Conservation (phyloP, 92 coral and sea anemone genomes). For the Porites evermanni region DNA sequence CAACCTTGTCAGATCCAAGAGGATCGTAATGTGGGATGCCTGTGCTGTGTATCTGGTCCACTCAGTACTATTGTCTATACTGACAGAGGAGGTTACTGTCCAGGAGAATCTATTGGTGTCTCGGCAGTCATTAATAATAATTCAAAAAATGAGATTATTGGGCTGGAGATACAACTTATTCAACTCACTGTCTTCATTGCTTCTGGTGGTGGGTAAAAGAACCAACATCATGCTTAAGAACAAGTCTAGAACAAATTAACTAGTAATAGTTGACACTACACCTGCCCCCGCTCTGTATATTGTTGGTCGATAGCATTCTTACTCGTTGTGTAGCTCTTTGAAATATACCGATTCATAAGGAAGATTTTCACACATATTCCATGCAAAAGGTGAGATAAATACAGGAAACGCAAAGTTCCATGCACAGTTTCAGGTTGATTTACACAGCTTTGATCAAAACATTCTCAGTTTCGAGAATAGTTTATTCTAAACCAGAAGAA, state of each 20-base stretch:
- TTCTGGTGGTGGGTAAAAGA: constrained; percentile 11
- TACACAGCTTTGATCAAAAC: no score
- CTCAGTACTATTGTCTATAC: constrained; percentile 67
- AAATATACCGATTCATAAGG: no score
- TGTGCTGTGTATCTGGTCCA: constrained; percentile 82
- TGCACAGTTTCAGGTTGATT: no score
- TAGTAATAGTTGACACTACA: no score
- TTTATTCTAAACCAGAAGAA: no score
- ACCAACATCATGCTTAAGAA: neutral
- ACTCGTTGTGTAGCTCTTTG: no score
- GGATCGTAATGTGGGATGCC: constrained; percentile 63
- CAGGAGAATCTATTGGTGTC: constrained; percentile 85
- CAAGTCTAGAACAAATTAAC: neutral
- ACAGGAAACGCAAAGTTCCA: no score
- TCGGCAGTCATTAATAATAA: constrained; percentile 84
- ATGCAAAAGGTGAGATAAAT: no score
- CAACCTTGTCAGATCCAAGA: constrained; percentile 61
- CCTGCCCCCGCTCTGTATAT: no score
- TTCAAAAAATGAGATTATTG: constrained; percentile 65
- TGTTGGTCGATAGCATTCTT: no score
- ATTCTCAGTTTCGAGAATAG: no score
- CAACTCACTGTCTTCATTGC: constrained; percentile 51
- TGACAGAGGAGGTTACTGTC: constrained; percentile 94
- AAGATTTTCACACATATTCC: no score
- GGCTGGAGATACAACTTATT: constrained; percentile 70